phyloP scores from a whole-genome alignment of 2,888 invertebrate genomes.

The Capitulum mitella region DNA sequence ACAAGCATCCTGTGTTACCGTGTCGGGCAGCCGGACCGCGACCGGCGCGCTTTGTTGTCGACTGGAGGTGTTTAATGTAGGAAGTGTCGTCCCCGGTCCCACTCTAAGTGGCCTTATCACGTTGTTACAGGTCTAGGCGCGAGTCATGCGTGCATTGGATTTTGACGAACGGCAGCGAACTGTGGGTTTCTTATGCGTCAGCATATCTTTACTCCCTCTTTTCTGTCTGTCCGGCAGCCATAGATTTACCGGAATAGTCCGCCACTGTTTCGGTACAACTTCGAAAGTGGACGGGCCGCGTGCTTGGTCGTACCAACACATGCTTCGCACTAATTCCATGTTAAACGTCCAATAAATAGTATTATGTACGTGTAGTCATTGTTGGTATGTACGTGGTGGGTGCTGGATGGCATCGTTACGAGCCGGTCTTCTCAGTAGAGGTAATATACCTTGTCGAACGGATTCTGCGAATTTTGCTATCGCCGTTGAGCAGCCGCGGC shows the following conservation, averaged over 20 bases:
- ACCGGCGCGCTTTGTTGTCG: not conserved
- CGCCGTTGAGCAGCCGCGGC: too few species aligned
- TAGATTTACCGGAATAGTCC: too few species aligned
- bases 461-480: too few species aligned
- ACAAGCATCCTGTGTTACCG: slow-evolving; percentile 3
- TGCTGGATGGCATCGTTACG: not conserved
- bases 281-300: not conserved
- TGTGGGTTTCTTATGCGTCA: not conserved
- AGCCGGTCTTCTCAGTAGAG: not conserved
- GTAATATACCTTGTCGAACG: not conserved
- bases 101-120: slow-evolving; percentile 17
- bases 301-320: not conserved
- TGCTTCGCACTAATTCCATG: slow-evolving; percentile 9
- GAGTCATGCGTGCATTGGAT: not conserved
- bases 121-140: not conserved
- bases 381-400: not conserved
- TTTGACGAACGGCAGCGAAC: not conserved
- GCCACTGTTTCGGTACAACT: not conserved
- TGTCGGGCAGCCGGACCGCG: not conserved
- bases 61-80: not conserved
- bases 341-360: slow-evolving; percentile 13
- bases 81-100: not conserved
- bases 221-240: too few species aligned
- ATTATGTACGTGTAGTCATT: slow-evolving; percentile 23
- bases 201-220: not conserved